Evolutionary conservation across 2,797 vertebrate genomes (phyloP).

Genomic region (Neosalanx taihuensis): DNA sequence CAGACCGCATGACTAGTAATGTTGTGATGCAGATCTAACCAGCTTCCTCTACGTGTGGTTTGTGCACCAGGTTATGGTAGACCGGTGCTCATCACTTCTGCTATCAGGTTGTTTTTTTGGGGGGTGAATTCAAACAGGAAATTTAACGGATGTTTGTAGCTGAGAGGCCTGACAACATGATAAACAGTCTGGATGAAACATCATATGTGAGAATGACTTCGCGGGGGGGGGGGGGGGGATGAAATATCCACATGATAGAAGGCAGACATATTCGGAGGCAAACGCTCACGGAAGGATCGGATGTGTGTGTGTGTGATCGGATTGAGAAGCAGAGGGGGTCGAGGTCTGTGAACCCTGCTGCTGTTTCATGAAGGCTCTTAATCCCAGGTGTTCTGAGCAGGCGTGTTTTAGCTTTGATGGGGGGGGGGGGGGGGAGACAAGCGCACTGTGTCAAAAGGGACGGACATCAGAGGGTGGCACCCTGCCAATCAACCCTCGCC

Average conservation of each 20-base stretch:
- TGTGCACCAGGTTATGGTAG: background rate
- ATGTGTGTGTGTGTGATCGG: no score
- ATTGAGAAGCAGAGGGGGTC: background rate
- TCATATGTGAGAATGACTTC: background rate
- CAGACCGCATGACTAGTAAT: background rate
- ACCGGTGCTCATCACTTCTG: background rate
- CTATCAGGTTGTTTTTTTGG: background rate
- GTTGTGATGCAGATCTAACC: background rate
- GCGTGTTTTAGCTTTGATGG: background rate
- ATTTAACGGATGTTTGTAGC: background rate
- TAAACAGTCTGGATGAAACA: background rate
- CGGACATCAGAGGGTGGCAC: background rate
- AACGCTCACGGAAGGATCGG: background rate
- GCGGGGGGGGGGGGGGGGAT: no score
- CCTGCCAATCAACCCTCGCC: background rate
- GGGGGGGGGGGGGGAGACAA: background rate
- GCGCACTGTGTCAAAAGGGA: background rate
- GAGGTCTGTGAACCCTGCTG: background rate
- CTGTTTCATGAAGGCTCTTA: background rate
- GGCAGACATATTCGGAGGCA: background rate
- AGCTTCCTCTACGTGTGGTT: background rate
- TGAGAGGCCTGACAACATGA: background rate
- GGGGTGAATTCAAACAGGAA: background rate
- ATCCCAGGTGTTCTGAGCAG: background rate
- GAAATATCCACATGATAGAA: background rate